These are phyloP conservation scores for Xylota segnis DNA, from an alignment of 2,888 invertebrate genomes.

Conservation along the genomic window DNA sequence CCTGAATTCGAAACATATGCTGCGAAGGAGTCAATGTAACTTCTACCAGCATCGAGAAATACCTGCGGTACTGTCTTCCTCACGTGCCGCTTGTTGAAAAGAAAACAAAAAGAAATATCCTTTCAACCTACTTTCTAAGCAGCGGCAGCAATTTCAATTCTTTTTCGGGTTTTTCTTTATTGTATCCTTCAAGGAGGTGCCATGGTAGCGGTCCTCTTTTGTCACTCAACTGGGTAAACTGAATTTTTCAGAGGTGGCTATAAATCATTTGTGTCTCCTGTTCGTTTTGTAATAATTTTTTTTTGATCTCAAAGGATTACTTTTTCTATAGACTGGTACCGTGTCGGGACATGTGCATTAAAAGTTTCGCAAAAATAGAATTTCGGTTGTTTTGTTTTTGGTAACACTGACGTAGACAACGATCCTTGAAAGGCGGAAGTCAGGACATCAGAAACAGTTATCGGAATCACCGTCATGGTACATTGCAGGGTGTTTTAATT, in stretches of 20 bases:
- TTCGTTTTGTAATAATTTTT: not conserved
- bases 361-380: conserved; percentile 8
- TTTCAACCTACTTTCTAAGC: conserved; percentile 29
- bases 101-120: conserved; percentile 10
- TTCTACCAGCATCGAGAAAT: not conserved
- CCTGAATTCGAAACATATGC: not conserved
- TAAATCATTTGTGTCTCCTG: not conserved
- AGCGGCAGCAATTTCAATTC: not conserved
- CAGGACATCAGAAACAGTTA: not conserved
- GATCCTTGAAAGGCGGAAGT: not conserved
- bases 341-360: conserved; percentile 3
- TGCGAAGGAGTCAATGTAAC: conserved; percentile 23
- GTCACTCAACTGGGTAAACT: not conserved
- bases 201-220: not conserved
- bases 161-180: not conserved
- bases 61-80: conserved; percentile 8
- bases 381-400: not conserved
- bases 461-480: not conserved
- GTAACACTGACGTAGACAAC: not conserved
- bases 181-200: not conserved
- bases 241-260: not conserved
- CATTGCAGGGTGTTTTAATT: conserved; percentile 4
- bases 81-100: conserved; percentile 23
- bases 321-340: not conserved
- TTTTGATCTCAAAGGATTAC: conserved; percentile 9